Percentiles rank a stretch among this genome's conserved stretches.
These are phyloP conservation scores for Crotalus horridus DNA, from an alignment of 2,113 vertebrate species.

Conservation along the genomic window DNA sequence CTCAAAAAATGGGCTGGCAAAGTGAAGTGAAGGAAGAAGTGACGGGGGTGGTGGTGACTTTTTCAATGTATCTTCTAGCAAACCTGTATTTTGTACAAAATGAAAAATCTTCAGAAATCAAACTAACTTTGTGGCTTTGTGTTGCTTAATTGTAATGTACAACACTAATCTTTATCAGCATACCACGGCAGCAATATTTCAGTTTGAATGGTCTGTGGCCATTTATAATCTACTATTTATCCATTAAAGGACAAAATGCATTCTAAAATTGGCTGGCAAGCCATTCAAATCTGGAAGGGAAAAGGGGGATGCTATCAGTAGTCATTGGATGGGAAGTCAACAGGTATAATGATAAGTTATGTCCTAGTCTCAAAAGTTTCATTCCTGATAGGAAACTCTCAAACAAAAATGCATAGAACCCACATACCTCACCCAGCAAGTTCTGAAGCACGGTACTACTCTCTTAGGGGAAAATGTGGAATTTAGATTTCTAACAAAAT, in stretches of 20 bases:
- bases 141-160: constrained; percentile 27
- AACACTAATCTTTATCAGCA: constrained; percentile 37
- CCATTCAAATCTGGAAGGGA: constrained; percentile 27
- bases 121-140: neutral
- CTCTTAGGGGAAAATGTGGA: constrained; percentile 68
- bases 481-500: constrained; percentile 67
- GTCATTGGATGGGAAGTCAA: constrained; percentile 25
- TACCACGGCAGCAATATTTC: constrained; percentile 45
- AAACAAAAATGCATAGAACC: constrained; percentile 1
- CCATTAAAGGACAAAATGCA: constrained; percentile 17
- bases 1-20: neutral
- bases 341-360: constrained; percentile 6
- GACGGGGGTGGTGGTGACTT: neutral
- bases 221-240: constrained; percentile 31
- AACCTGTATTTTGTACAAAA: neutral
- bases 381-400: neutral
- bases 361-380: constrained; percentile 10
- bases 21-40: neutral
- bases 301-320: constrained; percentile 34
- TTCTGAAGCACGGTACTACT: constrained; percentile 64
- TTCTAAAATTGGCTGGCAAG: constrained; percentile 50
- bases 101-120: constrained; percentile 9
- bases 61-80: neutral
- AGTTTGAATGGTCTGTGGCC: constrained; percentile 48
- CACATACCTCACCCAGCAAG: constrained; percentile 66